Evolutionary conservation across 2,888 invertebrate genomes (phyloP).

Genomic region (Drosophila fungiperda): DNA sequence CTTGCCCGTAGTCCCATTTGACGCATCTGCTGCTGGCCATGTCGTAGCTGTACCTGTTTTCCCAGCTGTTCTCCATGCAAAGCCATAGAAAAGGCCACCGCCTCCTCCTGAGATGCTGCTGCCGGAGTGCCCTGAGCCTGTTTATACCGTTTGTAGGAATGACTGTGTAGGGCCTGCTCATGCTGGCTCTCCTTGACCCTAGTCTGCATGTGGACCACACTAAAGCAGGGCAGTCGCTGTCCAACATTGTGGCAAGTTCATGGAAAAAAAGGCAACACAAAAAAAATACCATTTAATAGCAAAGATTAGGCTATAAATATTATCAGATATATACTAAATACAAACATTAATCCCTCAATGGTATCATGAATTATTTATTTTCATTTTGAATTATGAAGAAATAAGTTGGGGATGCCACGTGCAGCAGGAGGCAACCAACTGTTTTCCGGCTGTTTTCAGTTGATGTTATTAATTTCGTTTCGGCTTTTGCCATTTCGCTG

Average conservation of each 20-base stretch:
- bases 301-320: background rate
- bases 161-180: conserved; percentile 52
- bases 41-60: background rate
- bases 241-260: background rate
- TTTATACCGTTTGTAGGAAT: conserved; percentile 77
- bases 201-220: conserved; percentile 76
- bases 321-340: too few species aligned
- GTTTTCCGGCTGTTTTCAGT: background rate
- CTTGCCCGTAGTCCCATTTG: conserved; percentile 23
- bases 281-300: background rate
- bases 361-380: background rate
- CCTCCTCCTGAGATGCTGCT: conserved; percentile 16
- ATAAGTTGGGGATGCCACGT: background rate
- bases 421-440: background rate
- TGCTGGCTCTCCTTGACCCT: conserved; percentile 75
- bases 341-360: too few species aligned
- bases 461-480: background rate
- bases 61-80: conserved; percentile 1
- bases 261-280: background rate
- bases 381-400: background rate
- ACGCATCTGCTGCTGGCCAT: conserved; percentile 19
- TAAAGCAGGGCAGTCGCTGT: conserved; percentile 83
- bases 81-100: conserved; percentile 2
- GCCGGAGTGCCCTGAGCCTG: conserved; percentile 42
- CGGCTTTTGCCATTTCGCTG: background rate